Base-by-base conservation (phyloP, 1,140 invertebrate species). In the Oreohelix idahoensis region DNA sequence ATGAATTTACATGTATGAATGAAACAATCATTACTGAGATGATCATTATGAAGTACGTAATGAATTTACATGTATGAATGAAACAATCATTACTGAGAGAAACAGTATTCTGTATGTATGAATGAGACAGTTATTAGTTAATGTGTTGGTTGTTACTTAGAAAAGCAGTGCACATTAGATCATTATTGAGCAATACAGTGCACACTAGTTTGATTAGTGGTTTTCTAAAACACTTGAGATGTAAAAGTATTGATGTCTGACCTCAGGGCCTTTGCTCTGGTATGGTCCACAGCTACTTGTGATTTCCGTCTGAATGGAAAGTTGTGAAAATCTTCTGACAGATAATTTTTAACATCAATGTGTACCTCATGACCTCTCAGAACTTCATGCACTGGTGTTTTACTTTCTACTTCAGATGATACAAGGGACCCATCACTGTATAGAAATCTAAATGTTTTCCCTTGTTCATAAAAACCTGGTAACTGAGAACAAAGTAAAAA, bases 391-490 rank as follows among this genome's bases (percentile, higher is more conserved):
- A 77, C 74, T 35, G 26, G 17, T 11, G 45, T 26, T 45, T 15
- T 45, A 32, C 26, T 17, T 38, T 77, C 74, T 17, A 10, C 45
- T 26, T 29, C 49, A 26, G 32, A 2, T 51, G 49, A 15, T 29
- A 77, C 45, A 26, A 77, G 49, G 4, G 74, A 53, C 5, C 74
- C 74, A 77, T 77, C 74, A 51, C 36, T 23, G 42, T 53, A 38
- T 4, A 77, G 42, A 29, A 77, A 77, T 29, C 42, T n/a, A 36
- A 77, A 77, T 5, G 26, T 23, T 26, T 26, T 77, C 4, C 26
- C 42, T 8, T 10, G n/a, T 4, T 23, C 74, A 35, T n/a, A 36
- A 8, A 53, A 8, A 4, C 45, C 39, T 51, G 49, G n/a, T 26
- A 36, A 49, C 74, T 77, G 74, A 49, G 42, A 77, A n/a, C 2